These are phyloP conservation scores for Apostichopus japonicus DNA, from an alignment of 35 echinoderm and acorn worm genomes.

Conservation along the genomic window DNA sequence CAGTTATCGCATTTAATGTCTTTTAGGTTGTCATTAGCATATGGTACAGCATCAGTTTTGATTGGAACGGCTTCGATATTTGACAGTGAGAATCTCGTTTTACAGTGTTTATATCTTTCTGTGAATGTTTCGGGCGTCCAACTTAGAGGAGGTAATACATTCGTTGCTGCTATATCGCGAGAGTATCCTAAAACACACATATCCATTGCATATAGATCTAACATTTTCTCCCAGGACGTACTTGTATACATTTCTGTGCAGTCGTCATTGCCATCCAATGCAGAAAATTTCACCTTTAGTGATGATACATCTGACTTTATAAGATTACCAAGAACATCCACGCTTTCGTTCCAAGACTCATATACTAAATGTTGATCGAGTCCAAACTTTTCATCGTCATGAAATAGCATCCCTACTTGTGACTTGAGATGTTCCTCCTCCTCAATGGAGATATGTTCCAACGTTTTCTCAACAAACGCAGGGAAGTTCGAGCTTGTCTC, in stretches of 20 bases:
- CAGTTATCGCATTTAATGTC: not conserved
- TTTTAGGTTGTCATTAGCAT: not conserved
- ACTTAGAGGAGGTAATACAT: not conserved
- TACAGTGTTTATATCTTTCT: not conserved
- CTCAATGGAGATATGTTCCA: not conserved
- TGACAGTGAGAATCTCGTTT: not conserved
- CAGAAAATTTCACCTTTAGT: not conserved
- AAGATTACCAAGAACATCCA: slow-evolving; percentile 2
- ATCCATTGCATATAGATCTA: not conserved
- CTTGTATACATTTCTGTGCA: slow-evolving; percentile 7
- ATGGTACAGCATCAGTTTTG: not conserved
- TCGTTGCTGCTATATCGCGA: not conserved
- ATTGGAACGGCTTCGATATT: not conserved
- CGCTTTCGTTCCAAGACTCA: slow-evolving; percentile 26
- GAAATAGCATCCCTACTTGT: slow-evolving; percentile 27
- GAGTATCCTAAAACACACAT: slow-evolving; percentile 52
- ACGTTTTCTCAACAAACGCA: not conserved
- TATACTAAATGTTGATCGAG: slow-evolving; percentile 29
- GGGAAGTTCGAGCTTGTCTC: not conserved
- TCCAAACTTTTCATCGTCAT: slow-evolving; percentile 16
- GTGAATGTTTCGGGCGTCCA: not conserved
- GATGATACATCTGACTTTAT: not conserved
- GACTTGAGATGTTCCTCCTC: slow-evolving; percentile 15
- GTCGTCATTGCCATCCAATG: not conserved
- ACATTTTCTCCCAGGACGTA: not conserved